Percentiles rank a stretch among this genome's conserved stretches.
phyloP scores from a whole-genome alignment of 2,797 vertebrate genomes.

The Phalanger gymnotis region DNA sequence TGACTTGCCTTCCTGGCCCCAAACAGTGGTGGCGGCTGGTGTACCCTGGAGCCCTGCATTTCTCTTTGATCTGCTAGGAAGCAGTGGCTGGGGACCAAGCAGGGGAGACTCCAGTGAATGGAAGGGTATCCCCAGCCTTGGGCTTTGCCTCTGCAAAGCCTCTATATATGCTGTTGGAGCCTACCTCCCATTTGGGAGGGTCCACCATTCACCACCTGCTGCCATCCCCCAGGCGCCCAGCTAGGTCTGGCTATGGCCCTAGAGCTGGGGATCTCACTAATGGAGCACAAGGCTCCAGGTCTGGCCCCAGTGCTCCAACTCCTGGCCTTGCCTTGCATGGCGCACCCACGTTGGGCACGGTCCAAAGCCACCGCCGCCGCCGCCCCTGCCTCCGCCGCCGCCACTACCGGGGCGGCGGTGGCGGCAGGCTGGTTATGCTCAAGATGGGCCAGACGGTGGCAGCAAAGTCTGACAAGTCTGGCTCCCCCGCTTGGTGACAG shows the following conservation, averaged over 20 bases:
- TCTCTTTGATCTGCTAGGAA: background rate
- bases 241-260: background rate
- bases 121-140: background rate
- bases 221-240: background rate
- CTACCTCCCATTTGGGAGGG: background rate
- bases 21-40: too few species aligned
- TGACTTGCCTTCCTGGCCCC: too few species aligned
- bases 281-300: too few species aligned
- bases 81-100: background rate
- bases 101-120: background rate
- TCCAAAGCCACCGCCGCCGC: background rate
- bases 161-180: background rate
- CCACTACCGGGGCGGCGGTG: too few species aligned
- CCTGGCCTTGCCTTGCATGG: background rate
- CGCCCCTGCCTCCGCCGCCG: too few species aligned
- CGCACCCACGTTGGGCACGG: background rate
- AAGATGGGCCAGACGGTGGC: background rate
- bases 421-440: background rate
- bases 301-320: accelerated
- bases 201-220: background rate
- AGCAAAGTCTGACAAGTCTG: background rate
- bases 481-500: background rate
- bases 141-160: too few species aligned
- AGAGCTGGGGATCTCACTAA: background rate
- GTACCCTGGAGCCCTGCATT: background rate